A percentile compares a stretch with the other conserved stretches of the same genome.
Evolutionary conservation across 2,113 vertebrate species (phyloP).

Genomic region (Oriolus oriolus): DNA sequence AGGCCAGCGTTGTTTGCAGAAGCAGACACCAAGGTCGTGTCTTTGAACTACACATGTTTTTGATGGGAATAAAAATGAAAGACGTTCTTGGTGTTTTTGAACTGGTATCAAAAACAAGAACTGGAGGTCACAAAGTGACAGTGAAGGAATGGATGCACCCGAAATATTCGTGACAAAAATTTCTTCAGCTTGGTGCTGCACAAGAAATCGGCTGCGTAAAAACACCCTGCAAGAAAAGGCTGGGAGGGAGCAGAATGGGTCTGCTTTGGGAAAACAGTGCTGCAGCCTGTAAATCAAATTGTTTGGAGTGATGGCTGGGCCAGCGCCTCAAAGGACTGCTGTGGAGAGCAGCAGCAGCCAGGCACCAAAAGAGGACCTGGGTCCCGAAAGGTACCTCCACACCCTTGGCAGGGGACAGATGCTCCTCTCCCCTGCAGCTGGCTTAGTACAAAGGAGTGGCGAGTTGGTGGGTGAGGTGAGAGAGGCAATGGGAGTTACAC

Average conservation of each 20-base stretch:
- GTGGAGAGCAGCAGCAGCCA: neutral
- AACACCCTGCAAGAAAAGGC: neutral
- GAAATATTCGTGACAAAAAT: neutral
- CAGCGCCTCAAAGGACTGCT: neutral
- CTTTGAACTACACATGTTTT: slow-evolving; percentile 15
- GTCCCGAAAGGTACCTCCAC: neutral
- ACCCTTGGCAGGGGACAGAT: neutral
- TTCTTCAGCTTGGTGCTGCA: neutral
- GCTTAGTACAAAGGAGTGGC: neutral
- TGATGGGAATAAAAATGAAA: slow-evolving; percentile 46
- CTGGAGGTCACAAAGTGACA: slow-evolving; percentile 4
- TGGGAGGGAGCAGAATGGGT: neutral
- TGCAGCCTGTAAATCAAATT: neutral
- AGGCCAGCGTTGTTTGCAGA: neutral
- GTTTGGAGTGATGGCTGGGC: neutral
- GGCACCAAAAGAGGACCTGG: neutral
- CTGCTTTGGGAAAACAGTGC: neutral
- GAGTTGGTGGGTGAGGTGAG: neutral
- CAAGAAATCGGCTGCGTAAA: neutral
- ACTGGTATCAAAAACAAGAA: slow-evolving; percentile 5
- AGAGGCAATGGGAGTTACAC: neutral
- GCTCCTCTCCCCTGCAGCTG: neutral
- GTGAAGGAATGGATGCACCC: neutral
- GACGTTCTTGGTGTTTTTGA: neutral
- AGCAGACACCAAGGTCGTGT: slow-evolving; percentile 6